Evolutionary conservation across 2,888 invertebrate species (phyloP).

Genomic region (Rapana venosa): DNA sequence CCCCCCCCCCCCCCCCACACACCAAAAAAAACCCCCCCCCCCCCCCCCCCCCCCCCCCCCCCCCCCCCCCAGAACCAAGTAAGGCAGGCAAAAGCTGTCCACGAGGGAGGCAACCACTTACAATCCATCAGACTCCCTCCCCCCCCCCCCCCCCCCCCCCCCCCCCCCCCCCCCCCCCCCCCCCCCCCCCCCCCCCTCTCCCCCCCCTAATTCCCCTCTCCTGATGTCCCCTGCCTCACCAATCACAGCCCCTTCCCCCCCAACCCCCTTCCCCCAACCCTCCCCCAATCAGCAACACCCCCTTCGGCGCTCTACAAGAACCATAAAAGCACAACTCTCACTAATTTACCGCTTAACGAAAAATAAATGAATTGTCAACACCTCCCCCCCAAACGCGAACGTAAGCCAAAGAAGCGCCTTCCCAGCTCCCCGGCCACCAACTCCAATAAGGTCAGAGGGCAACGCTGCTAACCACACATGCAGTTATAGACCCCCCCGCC

Average conservation of each 20-base stretch:
- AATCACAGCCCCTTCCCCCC: background rate
- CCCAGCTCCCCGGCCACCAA: slow-evolving; percentile 41
- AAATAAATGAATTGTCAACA: slow-evolving; percentile 52
- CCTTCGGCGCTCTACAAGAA: slow-evolving; percentile 30
- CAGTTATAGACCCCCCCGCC: too few relatives aligned
- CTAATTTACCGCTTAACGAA: slow-evolving; percentile 49
- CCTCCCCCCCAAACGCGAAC: slow-evolving; percentile 46
- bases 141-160: background rate
- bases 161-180: background rate
- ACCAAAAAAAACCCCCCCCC: too few relatives aligned
- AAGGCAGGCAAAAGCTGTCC: background rate
- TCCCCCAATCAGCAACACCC: slow-evolving; percentile 24
- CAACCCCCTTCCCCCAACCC: background rate
- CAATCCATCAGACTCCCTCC: background rate
- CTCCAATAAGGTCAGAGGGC: slow-evolving; percentile 51
- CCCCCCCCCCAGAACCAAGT: too few relatives aligned
- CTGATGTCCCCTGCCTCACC: background rate
- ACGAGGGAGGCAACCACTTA: background rate
- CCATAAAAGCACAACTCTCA: slow-evolving; percentile 39
- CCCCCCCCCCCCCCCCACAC: too few relatives aligned
- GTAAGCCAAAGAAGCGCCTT: slow-evolving; percentile 49
- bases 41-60: too few relatives aligned
- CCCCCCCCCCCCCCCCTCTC: background rate
- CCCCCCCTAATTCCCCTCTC: background rate
- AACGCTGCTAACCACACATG: slow-evolving; percentile 50